Evolutionary conservation across 1,140 invertebrate genomes (phyloP).

Genomic region (Aphelinus atriplicis): DNA sequence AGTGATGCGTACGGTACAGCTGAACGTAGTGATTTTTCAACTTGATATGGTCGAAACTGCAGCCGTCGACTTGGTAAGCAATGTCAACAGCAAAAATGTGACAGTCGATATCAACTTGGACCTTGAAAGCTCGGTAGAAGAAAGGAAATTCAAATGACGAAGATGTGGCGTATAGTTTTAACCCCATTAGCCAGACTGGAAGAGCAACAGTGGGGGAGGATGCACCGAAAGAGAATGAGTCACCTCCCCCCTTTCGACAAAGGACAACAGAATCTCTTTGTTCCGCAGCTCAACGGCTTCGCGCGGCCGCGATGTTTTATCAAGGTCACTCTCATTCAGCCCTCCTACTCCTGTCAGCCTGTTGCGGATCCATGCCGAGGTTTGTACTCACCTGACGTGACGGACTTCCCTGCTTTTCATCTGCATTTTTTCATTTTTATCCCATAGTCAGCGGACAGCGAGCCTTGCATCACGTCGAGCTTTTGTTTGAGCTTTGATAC

Average conservation of each 20-base stretch:
- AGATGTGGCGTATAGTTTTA: slow-evolving; percentile 26
- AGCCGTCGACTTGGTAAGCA: too few species aligned
- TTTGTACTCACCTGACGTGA: too few species aligned
- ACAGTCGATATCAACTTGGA: not conserved
- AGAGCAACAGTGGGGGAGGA: not conserved
- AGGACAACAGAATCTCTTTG: slow-evolving; percentile 58
- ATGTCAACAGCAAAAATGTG: too few species aligned
- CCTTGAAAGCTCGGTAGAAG: slow-evolving; percentile 20
- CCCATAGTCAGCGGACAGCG: too few species aligned
- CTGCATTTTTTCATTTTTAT: too few species aligned
- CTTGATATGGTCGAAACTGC: too few species aligned
- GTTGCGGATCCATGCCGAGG: slow-evolving; percentile 36
- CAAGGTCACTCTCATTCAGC: slow-evolving; percentile 59
- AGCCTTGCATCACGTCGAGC: too few species aligned
- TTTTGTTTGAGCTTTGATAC: too few species aligned
- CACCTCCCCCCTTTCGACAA: slow-evolving; percentile 48
- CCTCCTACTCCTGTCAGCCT: slow-evolving; percentile 50
- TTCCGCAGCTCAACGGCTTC: slow-evolving; percentile 56
- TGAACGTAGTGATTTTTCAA: too few species aligned
- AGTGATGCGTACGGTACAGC: too few species aligned
- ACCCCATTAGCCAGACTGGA: slow-evolving; percentile 34
- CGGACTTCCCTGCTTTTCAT: too few species aligned
- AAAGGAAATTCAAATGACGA: not conserved
- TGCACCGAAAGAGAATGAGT: slow-evolving; percentile 17
- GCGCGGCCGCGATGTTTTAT: slow-evolving; percentile 50